These are phyloP conservation scores for Zaprionus lineosus DNA, from an alignment of 2,888 invertebrate species.

Conservation along the genomic window DNA sequence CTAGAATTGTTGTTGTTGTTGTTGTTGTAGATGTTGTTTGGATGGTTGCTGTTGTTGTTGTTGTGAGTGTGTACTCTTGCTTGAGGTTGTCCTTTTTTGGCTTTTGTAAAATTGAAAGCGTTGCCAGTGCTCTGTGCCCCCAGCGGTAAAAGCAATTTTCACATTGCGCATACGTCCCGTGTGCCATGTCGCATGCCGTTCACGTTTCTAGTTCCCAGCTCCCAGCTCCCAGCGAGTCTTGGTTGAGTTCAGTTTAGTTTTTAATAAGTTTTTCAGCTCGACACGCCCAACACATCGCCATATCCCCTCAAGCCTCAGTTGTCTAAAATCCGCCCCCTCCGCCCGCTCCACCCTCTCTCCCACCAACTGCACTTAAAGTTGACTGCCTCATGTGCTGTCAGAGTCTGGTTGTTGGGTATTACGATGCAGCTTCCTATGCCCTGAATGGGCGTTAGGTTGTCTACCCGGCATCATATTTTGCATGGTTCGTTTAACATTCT, in stretches of 20 bases:
- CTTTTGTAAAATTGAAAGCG: constrained; percentile 24
- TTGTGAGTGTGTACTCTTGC: constrained; percentile 5
- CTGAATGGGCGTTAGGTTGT: constrained; percentile 29
- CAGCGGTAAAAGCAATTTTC: constrained; percentile 32
- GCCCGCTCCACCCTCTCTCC: not conserved
- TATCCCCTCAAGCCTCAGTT: no score
- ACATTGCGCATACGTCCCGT: constrained; percentile 37
- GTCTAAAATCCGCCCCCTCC: no score
- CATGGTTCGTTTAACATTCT: constrained; percentile 77
- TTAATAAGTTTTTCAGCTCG: constrained; percentile 47
- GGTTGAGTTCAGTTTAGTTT: constrained; percentile 15
- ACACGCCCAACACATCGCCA: constrained; percentile 26
- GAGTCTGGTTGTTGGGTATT: no score
- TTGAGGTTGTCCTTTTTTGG: constrained; percentile 3
- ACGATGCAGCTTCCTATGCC: constrained; percentile 39
- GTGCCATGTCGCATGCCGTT: not conserved
- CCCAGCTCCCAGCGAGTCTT: no score
- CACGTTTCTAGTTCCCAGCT: constrained; percentile 1
- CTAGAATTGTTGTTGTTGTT: constrained; percentile 11
- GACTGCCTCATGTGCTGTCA: no score
- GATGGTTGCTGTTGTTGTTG: constrained; percentile 28
- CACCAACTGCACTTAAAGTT: no score
- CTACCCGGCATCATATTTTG: constrained; percentile 67
- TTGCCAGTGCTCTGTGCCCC: constrained; percentile 27
- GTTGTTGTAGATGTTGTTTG: no score